Evolutionary conservation across 2,797 vertebrate genomes (phyloP).

Genomic region (Gobionotothen gibberifrons): DNA sequence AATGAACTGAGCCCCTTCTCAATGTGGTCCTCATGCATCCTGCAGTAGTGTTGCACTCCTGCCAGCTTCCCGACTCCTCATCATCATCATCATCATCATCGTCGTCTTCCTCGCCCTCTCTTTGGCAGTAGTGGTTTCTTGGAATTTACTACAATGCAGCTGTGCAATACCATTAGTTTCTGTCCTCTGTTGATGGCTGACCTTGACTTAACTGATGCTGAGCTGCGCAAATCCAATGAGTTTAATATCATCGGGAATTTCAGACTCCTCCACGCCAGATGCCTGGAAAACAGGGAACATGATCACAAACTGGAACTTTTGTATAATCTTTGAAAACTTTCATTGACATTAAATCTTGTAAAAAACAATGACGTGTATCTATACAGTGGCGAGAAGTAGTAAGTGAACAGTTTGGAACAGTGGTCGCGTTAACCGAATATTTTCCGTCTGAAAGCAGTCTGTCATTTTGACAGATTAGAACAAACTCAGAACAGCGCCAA

Average conservation of each 20-base stretch:
- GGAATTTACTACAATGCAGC: constrained; percentile 79
- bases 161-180: constrained; percentile 74
- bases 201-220: constrained; percentile 92
- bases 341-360: no score
- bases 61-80: constrained; percentile 59
- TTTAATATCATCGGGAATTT: constrained; percentile 95
- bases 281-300: constrained; percentile 82
- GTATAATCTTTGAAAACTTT: no score
- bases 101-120: constrained; percentile 74
- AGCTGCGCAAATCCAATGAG: constrained; percentile 97
- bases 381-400: no score
- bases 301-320: no score
- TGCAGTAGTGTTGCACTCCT: constrained; percentile 81
- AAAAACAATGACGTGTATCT: no score
- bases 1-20: constrained; percentile 69
- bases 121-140: constrained; percentile 95
- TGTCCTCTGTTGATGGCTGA: constrained; percentile 65
- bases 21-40: constrained; percentile 78
- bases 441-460: no score
- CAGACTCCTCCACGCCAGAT: constrained; percentile 92
- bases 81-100: constrained; percentile 3
- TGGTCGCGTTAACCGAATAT: no score
- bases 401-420: no score
- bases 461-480: no score
- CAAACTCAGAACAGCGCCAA: no score